Evolutionary conservation across 2,797 vertebrate genomes (phyloP).

Genomic region (Cebuella pygmaea): DNA sequence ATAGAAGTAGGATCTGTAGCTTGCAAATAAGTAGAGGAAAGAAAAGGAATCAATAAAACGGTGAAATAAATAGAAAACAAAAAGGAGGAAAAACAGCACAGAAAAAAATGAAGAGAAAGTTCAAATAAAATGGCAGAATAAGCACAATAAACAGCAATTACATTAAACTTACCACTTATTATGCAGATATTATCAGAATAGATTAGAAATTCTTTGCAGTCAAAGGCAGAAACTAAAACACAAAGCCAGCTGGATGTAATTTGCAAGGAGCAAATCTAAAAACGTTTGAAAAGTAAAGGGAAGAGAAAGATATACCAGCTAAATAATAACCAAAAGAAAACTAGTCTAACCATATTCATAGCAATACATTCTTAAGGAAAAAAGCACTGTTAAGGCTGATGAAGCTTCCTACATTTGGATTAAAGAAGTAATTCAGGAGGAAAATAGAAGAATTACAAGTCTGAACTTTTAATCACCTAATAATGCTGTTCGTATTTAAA

Average conservation of each 20-base stretch:
- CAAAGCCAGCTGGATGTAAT: not conserved
- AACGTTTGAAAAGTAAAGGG: not conserved
- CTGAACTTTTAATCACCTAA: not conserved
- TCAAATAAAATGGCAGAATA: not conserved
- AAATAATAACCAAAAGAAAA: not conserved
- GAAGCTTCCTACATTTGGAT: not conserved
- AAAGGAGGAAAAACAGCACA: not conserved
- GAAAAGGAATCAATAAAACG: not conserved
- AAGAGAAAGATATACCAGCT: not conserved
- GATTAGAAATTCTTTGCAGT: not conserved
- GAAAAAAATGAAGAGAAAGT: not conserved
- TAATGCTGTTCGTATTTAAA: not conserved
- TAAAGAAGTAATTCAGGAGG: not conserved
- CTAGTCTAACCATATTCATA: not conserved
- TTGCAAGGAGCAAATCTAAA: not conserved
- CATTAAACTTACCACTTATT: not conserved
- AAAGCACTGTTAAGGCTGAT: not conserved
- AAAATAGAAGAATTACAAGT: not conserved
- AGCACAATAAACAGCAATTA: not conserved
- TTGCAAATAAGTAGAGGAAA: not conserved
- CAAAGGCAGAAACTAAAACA: not conserved
- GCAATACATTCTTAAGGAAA: not conserved
- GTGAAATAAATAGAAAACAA: not conserved
- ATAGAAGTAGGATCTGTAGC: not conserved
- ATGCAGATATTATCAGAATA: not conserved